phyloP scores from a whole-genome alignment of 2,888 invertebrate species.

The Dynastes hyllus region DNA sequence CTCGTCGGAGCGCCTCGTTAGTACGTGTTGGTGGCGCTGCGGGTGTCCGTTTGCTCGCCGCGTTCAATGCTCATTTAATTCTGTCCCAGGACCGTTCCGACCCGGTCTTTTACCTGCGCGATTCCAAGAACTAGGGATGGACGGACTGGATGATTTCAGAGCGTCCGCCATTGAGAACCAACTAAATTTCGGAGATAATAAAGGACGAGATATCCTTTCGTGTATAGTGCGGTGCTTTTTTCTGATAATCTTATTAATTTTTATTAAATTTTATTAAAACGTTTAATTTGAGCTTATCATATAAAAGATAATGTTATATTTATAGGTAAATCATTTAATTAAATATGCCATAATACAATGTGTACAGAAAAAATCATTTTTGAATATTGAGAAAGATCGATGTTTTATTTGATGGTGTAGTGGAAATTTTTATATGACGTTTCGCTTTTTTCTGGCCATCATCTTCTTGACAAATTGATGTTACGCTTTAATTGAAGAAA shows the following conservation, averaged over 20 bases:
- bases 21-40: slow-evolving; percentile 31
- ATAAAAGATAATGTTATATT: too few species aligned
- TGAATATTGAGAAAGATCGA: too few species aligned
- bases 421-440: too few species aligned
- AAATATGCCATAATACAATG: too few species aligned
- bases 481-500: too few species aligned
- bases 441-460: too few species aligned
- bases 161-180: slow-evolving; percentile 3
- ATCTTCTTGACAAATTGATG: too few species aligned
- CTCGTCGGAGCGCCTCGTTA: slow-evolving; percentile 36
- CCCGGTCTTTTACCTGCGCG: slow-evolving; percentile 29
- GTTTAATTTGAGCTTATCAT: not conserved
- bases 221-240: not conserved
- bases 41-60: slow-evolving; percentile 33
- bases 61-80: slow-evolving; percentile 25
- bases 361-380: too few species aligned
- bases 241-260: not conserved
- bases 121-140: slow-evolving; percentile 24
- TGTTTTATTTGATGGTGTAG: too few species aligned
- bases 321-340: too few species aligned
- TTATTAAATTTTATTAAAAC: not conserved
- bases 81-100: not conserved
- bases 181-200: too few species aligned
- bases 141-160: not conserved
- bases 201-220: too few species aligned